phyloP scores from a whole-genome alignment of 1,140 invertebrate species.

The Pissodes strobi region DNA sequence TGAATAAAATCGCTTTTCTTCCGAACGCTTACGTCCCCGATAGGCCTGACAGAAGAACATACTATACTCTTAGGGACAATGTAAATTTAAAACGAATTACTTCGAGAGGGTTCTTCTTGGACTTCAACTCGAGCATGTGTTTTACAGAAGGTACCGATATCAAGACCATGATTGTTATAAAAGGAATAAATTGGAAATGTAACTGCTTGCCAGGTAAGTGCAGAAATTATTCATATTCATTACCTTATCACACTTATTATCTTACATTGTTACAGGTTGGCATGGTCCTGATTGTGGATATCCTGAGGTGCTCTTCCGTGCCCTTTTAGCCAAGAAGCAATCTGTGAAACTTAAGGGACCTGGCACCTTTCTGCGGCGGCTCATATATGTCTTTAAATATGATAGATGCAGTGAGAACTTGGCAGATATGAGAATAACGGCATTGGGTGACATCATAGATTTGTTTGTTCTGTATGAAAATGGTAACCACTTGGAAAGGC shows the following conservation, averaged over 20 bases:
- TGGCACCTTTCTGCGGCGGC: conserved; percentile 56
- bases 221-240: too few relatives aligned
- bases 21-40: not conserved
- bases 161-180: conserved; percentile 51
- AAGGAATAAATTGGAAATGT: conserved; percentile 57
- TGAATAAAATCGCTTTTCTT: conserved; percentile 27
- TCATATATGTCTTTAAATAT: conserved; percentile 65
- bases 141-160: conserved; percentile 61
- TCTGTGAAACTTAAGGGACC: conserved; percentile 58
- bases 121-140: conserved; percentile 61
- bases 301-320: conserved; percentile 69
- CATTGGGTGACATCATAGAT: conserved; percentile 65
- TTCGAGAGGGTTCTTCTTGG: conserved; percentile 55
- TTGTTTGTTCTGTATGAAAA: conserved; percentile 66
- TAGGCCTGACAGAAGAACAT: conserved; percentile 38
- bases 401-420: conserved; percentile 62
- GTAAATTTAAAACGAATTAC: conserved; percentile 54
- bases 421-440: conserved; percentile 64
- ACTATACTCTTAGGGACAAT: conserved; percentile 53
- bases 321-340: conserved; percentile 63
- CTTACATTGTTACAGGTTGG: conserved; percentile 62
- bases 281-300: conserved; percentile 69
- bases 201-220: conserved; percentile 56
- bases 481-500: conserved; percentile 46
- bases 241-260: too few relatives aligned